Evolutionary conservation across 2,797 vertebrate genomes (phyloP), one percentile per base, ranked within the genome.

Genomic region (Cryptoprocta ferox): DNA sequence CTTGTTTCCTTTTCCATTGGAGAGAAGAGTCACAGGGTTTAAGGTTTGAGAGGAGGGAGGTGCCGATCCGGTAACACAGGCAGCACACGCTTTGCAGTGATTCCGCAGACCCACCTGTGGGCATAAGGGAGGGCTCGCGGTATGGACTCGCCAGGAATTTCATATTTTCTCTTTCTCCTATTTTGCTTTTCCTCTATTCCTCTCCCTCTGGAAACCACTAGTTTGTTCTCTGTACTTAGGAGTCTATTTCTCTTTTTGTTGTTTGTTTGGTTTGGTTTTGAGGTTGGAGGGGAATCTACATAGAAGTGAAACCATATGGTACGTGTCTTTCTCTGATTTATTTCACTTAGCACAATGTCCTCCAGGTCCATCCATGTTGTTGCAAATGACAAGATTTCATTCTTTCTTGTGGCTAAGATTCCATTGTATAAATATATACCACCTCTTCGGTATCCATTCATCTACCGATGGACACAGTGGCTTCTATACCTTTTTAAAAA

Each of bases 81-180:
- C n/a, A 28, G 79, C 28, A 2, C 14, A 3, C 42, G 9, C 15
- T 66, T 21, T 0, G 45, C 76, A 16, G 14, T 6, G 65, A 18
- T 8, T n/a, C 1, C 1, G 2, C 13, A 42, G 21, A 19, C 37
- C 53, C 59, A n/a, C 21, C 0, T 2, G 75, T 1, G 50, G 32
- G 16, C 28, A 0, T 32, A 7, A 24, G 61, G 8, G 37, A 26
- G 16, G 37, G 32, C 15, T 32, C 21, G 0, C 1, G 2, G 39
- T 28, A 3, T 42, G 76, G 35, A 26, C 24, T 11, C 11, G 14
- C 6, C 0, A 13, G 1, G 12, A 61, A 21, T 61, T 79, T 37
- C n/a, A 42, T 12, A 42, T 66, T 14, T 6, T 32, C 39, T 39
- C 42, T 9, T 32, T 48, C 28, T 8, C 73, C 73, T 5, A 2